Evolutionary conservation across 1,140 invertebrate species (phyloP), one percentile per base, ranked within the genome.

Genomic region (Pseudoatta argentina): DNA sequence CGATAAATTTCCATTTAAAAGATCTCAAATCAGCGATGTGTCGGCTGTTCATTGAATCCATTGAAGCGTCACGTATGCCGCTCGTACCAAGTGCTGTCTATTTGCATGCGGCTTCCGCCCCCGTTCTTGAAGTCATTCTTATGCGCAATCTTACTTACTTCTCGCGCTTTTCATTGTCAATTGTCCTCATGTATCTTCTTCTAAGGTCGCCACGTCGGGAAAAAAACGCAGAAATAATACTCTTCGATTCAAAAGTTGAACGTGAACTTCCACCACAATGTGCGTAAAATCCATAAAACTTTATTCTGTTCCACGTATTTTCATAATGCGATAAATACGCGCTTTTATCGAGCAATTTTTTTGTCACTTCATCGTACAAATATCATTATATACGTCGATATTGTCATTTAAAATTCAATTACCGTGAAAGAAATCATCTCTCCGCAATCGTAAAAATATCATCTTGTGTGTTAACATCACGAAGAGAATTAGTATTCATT

Each of bases 1-100:
- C 30, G 48, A 18, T 21, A 30, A 72, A 81, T 81, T 72, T 72
- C 78, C 51, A 81, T 81, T 81, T 81, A 81, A 81, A 72, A 81
- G 69, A 81, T 55, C 66, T 61, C 24, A 51, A 51, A 83, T 83
- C 79, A 83, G 39, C 69, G 69, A 73, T 64, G 30, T 12, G 79
- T 82, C 21, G 69, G 18, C 67, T 24, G 55, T 48, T 72, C 59
- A 34, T 48, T 75, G 67, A 82, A 75, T 48, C 69, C 39, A 73
- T 73, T 75, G 24, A 83, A 61, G 24, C 39, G 14, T 18, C 14
- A 73, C 39, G 24, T 39, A 82, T 4, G 24, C 24, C 34, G n/a
- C 18, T 44, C 24, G 59, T 78, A 51, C 44, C 61, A 14, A 48
- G 1, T 24, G 55, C 12, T 6, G 14, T 24, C 79, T 57, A 75